phyloP scores from a whole-genome alignment of 2,888 invertebrate genomes.

The Entomobrya multifasciata region DNA sequence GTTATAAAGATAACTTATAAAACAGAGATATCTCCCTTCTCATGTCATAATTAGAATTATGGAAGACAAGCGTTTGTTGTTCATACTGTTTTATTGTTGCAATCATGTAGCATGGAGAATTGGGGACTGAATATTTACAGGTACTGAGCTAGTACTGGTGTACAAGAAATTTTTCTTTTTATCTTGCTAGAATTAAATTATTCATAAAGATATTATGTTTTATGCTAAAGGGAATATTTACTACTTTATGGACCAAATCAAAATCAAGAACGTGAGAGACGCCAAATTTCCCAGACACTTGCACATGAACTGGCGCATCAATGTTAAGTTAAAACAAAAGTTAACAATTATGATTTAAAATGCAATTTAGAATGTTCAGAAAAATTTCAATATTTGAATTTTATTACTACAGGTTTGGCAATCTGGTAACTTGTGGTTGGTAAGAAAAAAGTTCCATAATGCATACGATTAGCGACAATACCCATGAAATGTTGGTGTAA shows the following conservation, averaged over 20 bases:
- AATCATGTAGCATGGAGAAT: slow-evolving; percentile 71
- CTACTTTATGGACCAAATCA: slow-evolving; percentile 54
- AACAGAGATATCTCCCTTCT: neutral
- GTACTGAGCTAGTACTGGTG: slow-evolving; percentile 4
- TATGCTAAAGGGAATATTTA: slow-evolving; percentile 53
- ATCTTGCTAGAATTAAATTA: neutral
- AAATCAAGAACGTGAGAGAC: slow-evolving; percentile 68
- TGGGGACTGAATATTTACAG: slow-evolving; percentile 74
- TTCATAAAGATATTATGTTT: neutral
- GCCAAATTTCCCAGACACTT: slow-evolving; percentile 80
- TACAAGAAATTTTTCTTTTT: too few relatives aligned
- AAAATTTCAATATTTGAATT: slow-evolving; percentile 81
- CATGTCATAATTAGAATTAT: neutral
- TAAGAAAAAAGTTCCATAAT: neutral
- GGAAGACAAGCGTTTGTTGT: neutral
- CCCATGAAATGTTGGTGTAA: neutral
- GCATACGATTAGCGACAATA: neutral
- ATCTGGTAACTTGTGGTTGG: slow-evolving; percentile 80
- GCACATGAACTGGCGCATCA: slow-evolving; percentile 88
- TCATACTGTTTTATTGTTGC: neutral
- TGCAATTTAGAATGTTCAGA: neutral
- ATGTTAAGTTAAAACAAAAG: slow-evolving; percentile 82
- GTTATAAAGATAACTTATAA: neutral
- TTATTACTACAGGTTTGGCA: slow-evolving; percentile 75
- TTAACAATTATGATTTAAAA: slow-evolving; percentile 83